Evolutionary conservation across 2,113 vertebrate genomes (phyloP).

Genomic region (Bostrychus sinensis): DNA sequence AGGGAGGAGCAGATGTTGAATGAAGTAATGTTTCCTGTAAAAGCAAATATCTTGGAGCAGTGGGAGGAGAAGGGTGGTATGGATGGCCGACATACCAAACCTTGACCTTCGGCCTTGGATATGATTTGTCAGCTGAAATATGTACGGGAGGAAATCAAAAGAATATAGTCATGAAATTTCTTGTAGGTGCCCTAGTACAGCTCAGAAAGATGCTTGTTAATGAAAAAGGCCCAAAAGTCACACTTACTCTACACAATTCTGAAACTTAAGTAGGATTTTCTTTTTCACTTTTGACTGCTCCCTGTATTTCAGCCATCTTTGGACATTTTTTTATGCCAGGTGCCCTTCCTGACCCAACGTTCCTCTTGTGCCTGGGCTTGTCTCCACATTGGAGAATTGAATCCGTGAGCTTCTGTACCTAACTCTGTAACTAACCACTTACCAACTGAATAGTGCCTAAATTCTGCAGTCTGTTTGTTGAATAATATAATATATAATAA

Average conservation of each 20-base stretch:
- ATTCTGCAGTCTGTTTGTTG: no score
- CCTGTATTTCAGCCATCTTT: not conserved
- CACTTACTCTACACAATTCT: no score
- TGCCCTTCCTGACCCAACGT: not conserved
- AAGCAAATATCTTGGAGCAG: constrained; percentile 9
- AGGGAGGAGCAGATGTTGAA: not conserved
- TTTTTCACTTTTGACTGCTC: no score
- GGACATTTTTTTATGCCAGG: not conserved
- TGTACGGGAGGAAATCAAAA: not conserved
- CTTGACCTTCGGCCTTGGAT: not conserved
- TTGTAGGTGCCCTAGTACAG: not conserved
- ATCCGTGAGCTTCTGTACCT: no score
- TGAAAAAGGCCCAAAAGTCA: no score
- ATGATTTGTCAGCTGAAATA: not conserved
- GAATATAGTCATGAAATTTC: not conserved
- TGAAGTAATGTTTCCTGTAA: not conserved
- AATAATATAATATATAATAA: no score
- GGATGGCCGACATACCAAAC: constrained; percentile 2
- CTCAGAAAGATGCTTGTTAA: no score
- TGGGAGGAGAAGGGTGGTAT: constrained; percentile 6
- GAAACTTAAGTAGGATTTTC: not conserved
- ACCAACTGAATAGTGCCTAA: no score
- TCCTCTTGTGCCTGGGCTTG: no score
- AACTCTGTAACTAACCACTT: no score
- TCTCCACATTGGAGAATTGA: no score